Evolutionary conservation across 2,888 invertebrate genomes (phyloP).

Genomic region (Caradrina kadenii): DNA sequence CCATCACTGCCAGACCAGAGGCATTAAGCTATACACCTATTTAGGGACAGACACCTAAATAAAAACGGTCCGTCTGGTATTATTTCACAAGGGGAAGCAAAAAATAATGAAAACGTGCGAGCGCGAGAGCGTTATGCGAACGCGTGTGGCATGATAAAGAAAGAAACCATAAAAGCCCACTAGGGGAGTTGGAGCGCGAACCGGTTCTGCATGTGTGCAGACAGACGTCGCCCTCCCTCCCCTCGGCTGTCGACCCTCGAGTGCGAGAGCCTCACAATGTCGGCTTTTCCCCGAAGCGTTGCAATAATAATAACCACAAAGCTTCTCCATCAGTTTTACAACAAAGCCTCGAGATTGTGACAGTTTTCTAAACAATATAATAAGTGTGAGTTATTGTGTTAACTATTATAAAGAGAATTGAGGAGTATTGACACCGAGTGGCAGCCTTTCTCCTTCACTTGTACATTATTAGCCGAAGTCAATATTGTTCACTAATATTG

Average conservation of each 20-base stretch:
- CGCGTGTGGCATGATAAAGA: constrained; percentile 85
- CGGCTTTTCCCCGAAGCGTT: constrained; percentile 85
- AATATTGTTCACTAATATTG: constrained; percentile 59
- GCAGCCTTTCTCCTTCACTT: constrained; percentile 62
- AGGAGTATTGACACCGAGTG: constrained; percentile 25
- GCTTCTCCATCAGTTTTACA: constrained; percentile 52
- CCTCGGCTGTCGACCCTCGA: constrained; percentile 87
- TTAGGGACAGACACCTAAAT: constrained; percentile 82
- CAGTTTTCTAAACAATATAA: constrained; percentile 35
- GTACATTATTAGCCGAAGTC: constrained; percentile 35
- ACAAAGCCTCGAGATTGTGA: constrained; percentile 31
- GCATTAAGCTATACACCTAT: constrained; percentile 75
- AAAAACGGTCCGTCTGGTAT: constrained; percentile 86
- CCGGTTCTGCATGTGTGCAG: constrained; percentile 90
- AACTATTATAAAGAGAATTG: constrained; percentile 12
- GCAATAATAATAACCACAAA: constrained; percentile 84
- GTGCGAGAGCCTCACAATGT: constrained; percentile 85
- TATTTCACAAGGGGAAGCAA: constrained; percentile 88
- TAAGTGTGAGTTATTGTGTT: constrained; percentile 18
- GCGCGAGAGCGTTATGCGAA: constrained; percentile 81
- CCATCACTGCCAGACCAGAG: constrained; percentile 67
- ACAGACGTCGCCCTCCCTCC: constrained; percentile 85
- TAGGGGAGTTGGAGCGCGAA: constrained; percentile 87
- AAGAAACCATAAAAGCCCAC: constrained; percentile 81
- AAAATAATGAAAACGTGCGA: constrained; percentile 89